Base-by-base conservation (phyloP, 1,140 invertebrate genomes). In the Drosophila tropicalis region DNA sequence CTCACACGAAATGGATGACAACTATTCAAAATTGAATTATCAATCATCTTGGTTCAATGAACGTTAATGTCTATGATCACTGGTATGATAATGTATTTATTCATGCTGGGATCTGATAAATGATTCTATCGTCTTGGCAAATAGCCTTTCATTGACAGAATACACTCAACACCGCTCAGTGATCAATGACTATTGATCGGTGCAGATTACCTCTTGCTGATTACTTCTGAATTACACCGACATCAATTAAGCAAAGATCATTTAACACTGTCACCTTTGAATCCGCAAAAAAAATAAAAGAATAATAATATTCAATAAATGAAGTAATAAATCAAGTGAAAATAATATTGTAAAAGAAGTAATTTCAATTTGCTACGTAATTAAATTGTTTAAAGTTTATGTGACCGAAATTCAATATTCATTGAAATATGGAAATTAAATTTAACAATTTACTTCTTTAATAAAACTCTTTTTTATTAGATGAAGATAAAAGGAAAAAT, bases 91-190 rank as follows among this genome's bases (percentile, higher is more conserved):
- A 36, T 62, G 41, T 71, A 63, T 79, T 66, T 61, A 75, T 72
- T 75, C 68, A 67, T 62, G 58, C 67, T 44, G n/a, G 15, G 41
- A 15, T 4, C 41, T 44, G 44, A 22, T 51, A 51, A 22, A 51
- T 51, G 13, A 51, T 22, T 51, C 10, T 51, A 22, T 19, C 17
- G 9, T 51, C 44, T 47, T 19, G 44, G 17, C 44, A 47, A 47
- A 54, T 61, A 65, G 62, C 74, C 64, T 70, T 81, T 85, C 75
- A 82, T 47, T 82, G 82, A 87, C 82, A 87, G 83, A 81, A 70
- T 70, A 55, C 63, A 61, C 66, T 82, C 79, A 82, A 67, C 83
- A 68, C 79, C 51, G 74, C 77, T 81, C 36, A 55, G 54, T 25
- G 63, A 61, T 67, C 39, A 51, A 39, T 60, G 9, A 29, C 10